phyloP scores from a whole-genome alignment of 2,888 invertebrate species.

The Rhamphomyia laevipes region DNA sequence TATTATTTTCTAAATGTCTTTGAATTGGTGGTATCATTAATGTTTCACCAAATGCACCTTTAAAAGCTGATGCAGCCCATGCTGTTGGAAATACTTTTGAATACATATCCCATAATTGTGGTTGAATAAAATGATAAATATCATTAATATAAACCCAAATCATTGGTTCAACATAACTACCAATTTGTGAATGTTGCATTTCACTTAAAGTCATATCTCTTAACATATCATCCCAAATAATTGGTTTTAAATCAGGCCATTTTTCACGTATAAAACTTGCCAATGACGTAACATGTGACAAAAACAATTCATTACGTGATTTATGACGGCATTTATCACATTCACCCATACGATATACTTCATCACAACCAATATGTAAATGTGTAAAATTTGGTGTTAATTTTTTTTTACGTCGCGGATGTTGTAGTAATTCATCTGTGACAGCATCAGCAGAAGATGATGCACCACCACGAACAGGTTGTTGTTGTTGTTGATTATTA shows the following conservation, averaged over 20 bases:
- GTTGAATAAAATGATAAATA: conserved; percentile 46
- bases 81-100: conserved; percentile 52
- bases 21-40: conserved; percentile 52
- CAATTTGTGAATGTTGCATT: conserved; percentile 49
- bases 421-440: not conserved
- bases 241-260: conserved; percentile 46
- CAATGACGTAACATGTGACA: conserved; percentile 49
- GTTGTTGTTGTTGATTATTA: not conserved
- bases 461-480: not conserved
- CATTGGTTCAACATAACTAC: conserved; percentile 62
- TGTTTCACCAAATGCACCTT: conserved; percentile 64
- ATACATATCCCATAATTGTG: conserved; percentile 53
- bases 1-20: conserved; percentile 57
- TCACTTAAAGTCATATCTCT: conserved; percentile 48
- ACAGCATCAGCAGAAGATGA: conserved; percentile 4
- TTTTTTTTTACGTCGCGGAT: conserved; percentile 13
- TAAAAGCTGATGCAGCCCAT: conserved; percentile 65
- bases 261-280: conserved; percentile 46
- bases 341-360: conserved; percentile 59
- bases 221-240: conserved; percentile 77
- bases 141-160: conserved; percentile 71
- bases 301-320: conserved; percentile 43
- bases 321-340: conserved; percentile 47
- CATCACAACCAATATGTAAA: conserved; percentile 64
- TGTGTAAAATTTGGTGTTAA: conserved; percentile 34